Conservation (phyloP, 2,888 invertebrate genomes). For the Pheosia gnoma region DNA sequence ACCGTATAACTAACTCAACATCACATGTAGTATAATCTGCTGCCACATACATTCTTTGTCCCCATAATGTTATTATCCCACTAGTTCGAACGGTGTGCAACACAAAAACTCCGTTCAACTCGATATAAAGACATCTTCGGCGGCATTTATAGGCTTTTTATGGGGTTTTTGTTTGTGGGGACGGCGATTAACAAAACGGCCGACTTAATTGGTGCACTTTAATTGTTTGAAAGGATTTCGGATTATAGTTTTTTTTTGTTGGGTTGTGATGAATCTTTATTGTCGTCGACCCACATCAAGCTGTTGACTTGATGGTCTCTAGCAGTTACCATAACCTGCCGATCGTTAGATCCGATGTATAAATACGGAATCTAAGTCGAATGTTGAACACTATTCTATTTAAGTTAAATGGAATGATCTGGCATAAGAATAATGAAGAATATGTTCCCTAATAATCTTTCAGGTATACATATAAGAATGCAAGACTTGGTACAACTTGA, state of each 20-base stretch:
- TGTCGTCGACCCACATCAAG: neutral
- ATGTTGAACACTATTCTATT: no score
- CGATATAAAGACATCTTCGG: conserved; percentile 50
- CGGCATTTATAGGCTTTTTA: conserved; percentile 46
- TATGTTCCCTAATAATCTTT: no score
- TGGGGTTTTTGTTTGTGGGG: conserved; percentile 46
- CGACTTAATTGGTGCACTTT: conserved; percentile 65
- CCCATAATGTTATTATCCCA: neutral
- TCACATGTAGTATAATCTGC: neutral
- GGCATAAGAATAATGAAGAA: no score
- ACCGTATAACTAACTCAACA: neutral
- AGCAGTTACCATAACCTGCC: neutral
- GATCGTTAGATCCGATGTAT: neutral
- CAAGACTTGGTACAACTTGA: no score
- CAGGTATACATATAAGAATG: no score
- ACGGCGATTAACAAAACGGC: conserved; percentile 63
- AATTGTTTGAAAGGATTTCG: conserved; percentile 59
- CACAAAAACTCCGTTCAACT: conserved; percentile 20
- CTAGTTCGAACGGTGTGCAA: neutral
- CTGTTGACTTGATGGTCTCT: neutral
- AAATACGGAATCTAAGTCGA: no score
- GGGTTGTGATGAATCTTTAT: conserved; percentile 24
- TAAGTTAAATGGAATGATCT: no score
- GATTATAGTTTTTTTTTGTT: conserved; percentile 26
- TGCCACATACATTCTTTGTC: conserved; percentile 5